phyloP scores from a whole-genome alignment of 2,797 vertebrate species.

The Tinamus major region DNA sequence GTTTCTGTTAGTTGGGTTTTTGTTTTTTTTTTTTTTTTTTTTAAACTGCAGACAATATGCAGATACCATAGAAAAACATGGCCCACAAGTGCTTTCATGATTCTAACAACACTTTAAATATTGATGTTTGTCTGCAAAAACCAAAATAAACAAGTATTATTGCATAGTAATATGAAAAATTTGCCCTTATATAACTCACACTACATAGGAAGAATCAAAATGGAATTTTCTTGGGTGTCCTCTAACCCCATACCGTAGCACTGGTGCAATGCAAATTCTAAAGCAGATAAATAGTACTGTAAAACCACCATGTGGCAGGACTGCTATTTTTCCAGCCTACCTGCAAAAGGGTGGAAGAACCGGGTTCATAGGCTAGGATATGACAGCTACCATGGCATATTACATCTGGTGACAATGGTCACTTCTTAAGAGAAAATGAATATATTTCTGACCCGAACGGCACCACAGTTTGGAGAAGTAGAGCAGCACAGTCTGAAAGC shows the following conservation, averaged over 20 bases:
- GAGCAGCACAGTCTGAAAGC: not conserved
- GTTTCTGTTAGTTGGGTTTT: not conserved
- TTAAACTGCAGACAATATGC: not conserved
- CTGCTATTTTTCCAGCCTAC: not conserved
- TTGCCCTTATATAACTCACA: not conserved
- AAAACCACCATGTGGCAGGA: not conserved
- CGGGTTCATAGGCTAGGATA: too few species aligned
- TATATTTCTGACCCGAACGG: not conserved
- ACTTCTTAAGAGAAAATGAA: not conserved
- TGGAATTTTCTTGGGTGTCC: not conserved
- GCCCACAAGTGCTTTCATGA: not conserved
- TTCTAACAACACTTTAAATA: conserved; percentile 2
- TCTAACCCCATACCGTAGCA: accelerated
- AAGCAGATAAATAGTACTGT: accelerated
- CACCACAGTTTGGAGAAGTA: not conserved
- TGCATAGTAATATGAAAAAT: not conserved
- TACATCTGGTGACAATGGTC: not conserved
- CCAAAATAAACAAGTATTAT: conserved; percentile 4
- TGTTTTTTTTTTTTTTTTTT: not conserved
- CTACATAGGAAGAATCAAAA: not conserved
- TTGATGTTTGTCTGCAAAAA: not conserved
- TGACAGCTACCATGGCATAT: not conserved
- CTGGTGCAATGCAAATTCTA: not conserved
- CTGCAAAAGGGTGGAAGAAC: not conserved
- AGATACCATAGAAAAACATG: not conserved